Conservation (phyloP, 2,888 invertebrate genomes). For the Parochlus steinenii region DNA sequence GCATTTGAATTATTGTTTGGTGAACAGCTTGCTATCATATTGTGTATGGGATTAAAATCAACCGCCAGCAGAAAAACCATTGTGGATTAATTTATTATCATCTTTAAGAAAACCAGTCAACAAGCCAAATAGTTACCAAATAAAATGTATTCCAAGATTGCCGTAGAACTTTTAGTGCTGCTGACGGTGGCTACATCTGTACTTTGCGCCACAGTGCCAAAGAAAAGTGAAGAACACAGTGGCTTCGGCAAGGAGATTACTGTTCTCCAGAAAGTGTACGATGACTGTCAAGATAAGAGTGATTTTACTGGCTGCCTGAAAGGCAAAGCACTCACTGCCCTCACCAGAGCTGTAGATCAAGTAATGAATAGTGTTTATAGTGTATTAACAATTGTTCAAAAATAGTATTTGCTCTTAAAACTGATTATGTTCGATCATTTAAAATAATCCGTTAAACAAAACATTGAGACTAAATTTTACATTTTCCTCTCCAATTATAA, state of each 20-base stretch:
- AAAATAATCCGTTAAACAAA: slow-evolving; percentile 15
- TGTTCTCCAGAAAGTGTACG: slow-evolving; percentile 42
- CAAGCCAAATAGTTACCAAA: background rate
- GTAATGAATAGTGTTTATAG: slow-evolving; percentile 18
- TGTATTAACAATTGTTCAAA: background rate
- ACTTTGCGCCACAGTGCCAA: slow-evolving; percentile 3
- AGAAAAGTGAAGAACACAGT: slow-evolving; percentile 6
- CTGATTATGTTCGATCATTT: too few relatives aligned
- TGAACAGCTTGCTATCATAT: too few relatives aligned
- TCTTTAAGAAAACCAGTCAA: background rate
- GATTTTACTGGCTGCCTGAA: slow-evolving; percentile 43
- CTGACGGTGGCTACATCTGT: slow-evolving; percentile 3
- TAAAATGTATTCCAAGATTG: slow-evolving; percentile 10
- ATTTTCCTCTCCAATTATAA: too few relatives aligned
- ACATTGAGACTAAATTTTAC: slow-evolving; percentile 19
- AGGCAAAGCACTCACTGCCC: slow-evolving; percentile 40
- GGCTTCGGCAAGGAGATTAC: slow-evolving; percentile 41
- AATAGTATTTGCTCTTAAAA: too few relatives aligned
- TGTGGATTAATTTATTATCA: background rate
- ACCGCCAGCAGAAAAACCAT: background rate
- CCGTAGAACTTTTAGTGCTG: slow-evolving; percentile 2
- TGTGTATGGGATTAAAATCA: background rate
- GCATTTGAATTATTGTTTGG: slow-evolving; percentile 7
- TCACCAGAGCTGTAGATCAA: slow-evolving; percentile 42
- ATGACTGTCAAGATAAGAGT: slow-evolving; percentile 42